phyloP scores from a whole-genome alignment of 2,113 vertebrate genomes.

The Myotis brandtii region DNA sequence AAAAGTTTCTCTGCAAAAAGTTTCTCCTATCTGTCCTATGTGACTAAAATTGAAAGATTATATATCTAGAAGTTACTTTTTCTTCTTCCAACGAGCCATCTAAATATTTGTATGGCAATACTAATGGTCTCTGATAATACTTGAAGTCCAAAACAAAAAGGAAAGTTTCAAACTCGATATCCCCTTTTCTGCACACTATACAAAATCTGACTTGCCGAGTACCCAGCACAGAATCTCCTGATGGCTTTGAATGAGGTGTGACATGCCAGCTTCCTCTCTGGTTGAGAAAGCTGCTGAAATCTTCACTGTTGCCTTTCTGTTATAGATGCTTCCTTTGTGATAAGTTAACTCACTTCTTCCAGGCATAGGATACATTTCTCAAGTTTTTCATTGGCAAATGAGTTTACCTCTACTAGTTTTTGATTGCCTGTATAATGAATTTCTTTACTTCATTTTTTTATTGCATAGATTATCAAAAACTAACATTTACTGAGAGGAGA shows the following conservation, averaged over 20 bases:
- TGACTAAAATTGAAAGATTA: conserved; percentile 16
- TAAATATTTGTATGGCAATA: background rate
- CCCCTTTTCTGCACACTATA: background rate
- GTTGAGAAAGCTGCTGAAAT: background rate
- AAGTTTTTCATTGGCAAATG: background rate
- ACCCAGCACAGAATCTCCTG: background rate
- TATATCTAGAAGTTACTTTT: background rate
- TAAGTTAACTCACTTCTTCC: background rate
- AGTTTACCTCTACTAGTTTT: background rate
- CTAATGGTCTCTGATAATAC: background rate
- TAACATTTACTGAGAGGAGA: background rate
- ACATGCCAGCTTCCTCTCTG: background rate
- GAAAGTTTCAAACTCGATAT: background rate
- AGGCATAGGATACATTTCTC: background rate
- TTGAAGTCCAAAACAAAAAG: background rate
- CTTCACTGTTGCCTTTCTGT: background rate
- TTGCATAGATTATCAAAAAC: background rate
- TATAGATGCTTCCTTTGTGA: background rate
- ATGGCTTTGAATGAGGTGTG: background rate
- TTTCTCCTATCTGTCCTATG: background rate
- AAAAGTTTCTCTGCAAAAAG: background rate
- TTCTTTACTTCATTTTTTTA: background rate
- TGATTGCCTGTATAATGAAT: background rate
- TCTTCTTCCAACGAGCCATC: background rate
- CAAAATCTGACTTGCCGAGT: background rate